Conservation (phyloP, 2,797 vertebrate species). For the Leptatherina wallacei region DNA sequence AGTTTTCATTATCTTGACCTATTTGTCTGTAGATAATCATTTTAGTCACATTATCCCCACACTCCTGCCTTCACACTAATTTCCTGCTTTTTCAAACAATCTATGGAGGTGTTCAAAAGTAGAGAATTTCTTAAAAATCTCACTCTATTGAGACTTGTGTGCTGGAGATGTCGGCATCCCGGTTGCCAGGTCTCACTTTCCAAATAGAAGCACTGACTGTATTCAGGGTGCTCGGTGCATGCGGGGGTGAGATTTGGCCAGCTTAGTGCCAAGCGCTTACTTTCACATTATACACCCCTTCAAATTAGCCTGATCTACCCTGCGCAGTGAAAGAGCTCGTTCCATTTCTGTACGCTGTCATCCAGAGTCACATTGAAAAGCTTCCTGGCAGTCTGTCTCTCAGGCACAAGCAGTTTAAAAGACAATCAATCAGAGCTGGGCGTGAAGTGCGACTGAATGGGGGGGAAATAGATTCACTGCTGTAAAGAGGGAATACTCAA, state of each 20-base stretch:
- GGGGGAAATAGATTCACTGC: conserved; percentile 47
- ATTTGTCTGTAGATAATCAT: conserved; percentile 8
- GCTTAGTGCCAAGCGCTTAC: conserved; percentile 40
- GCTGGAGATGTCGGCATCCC: conserved; percentile 14
- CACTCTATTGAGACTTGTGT: conserved; percentile 26
- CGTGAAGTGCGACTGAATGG: conserved; percentile 51
- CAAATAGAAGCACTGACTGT: conserved; percentile 30
- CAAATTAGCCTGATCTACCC: conserved; percentile 58
- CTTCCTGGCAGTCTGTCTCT: conserved; percentile 64
- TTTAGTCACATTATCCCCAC: conserved; percentile 10
- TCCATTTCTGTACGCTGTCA: conserved; percentile 8
- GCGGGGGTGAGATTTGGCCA: conserved; percentile 30
- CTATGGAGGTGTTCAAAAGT: conserved; percentile 40
- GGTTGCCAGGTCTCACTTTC: conserved; percentile 33
- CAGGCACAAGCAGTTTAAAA: conserved; percentile 56
- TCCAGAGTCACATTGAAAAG: conserved; percentile 43
- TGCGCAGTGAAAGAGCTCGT: conserved; percentile 9
- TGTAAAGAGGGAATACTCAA: conserved; percentile 38
- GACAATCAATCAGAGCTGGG: conserved; percentile 68
- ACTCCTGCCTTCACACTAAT: conserved; percentile 34
- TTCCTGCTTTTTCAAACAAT: conserved; percentile 46
- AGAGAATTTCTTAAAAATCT: conserved; percentile 36
- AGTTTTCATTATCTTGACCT: conserved; percentile 12
- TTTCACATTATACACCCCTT: conserved; percentile 51
- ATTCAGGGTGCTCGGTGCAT: conserved; percentile 22